Evolutionary conservation across 2,797 vertebrate genomes (phyloP).

Genomic region (Galago senegalensis): DNA sequence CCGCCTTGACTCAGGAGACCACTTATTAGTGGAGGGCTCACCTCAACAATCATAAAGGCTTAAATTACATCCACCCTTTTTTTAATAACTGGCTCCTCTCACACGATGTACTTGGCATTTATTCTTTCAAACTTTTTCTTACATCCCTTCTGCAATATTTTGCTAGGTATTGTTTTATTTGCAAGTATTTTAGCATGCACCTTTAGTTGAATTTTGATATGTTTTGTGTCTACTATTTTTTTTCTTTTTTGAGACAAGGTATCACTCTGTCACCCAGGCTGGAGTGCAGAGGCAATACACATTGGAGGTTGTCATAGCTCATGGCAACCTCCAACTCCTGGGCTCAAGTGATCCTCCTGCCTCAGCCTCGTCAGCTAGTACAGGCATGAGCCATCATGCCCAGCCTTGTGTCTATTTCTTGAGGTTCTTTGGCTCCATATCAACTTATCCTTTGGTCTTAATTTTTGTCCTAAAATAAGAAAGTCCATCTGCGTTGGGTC

Average conservation of each 20-base stretch:
- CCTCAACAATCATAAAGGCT: background rate
- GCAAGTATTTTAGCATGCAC: background rate
- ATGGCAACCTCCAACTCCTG: too few relatives aligned
- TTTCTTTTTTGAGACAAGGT: background rate
- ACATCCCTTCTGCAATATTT: background rate
- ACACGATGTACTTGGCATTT: background rate
- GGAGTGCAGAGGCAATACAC: too few relatives aligned
- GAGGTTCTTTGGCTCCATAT: background rate
- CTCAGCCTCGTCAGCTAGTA: too few relatives aligned
- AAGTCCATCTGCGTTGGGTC: background rate
- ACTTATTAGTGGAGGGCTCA: background rate
- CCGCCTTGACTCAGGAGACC: background rate
- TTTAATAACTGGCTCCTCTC: background rate
- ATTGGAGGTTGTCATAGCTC: too few relatives aligned
- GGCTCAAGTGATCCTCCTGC: too few relatives aligned
- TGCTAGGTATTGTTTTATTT: background rate
- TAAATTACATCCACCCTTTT: background rate
- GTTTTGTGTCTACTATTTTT: background rate
- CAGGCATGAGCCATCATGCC: too few relatives aligned
- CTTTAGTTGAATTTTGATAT: background rate
- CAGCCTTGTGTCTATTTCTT: background rate
- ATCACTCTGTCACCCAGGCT: too few relatives aligned
- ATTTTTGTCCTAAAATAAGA: background rate
- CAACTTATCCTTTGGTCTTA: background rate
- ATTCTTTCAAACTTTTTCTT: background rate